Conservation (phyloP, 2,113 vertebrate species). For the Bos javanicus region DNA sequence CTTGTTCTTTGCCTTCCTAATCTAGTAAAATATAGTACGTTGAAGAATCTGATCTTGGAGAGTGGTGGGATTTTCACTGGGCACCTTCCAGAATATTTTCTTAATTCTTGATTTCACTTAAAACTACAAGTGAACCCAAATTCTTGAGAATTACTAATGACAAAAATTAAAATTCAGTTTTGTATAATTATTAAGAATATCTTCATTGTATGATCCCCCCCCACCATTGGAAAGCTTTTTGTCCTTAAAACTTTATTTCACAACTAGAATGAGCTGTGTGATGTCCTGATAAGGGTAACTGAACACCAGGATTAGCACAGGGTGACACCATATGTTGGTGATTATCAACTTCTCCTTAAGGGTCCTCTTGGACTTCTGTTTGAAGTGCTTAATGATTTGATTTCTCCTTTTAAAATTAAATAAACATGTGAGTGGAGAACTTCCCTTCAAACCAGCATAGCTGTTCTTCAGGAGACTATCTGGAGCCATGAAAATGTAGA, state of each 20-base stretch:
- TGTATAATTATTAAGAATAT: background rate
- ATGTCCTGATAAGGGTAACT: background rate
- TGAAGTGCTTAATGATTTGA: slow-evolving; percentile 33
- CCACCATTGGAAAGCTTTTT: background rate
- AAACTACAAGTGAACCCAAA: background rate
- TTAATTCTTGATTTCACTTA: slow-evolving; percentile 24
- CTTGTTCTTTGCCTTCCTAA: background rate
- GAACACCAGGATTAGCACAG: background rate
- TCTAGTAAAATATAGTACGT: background rate
- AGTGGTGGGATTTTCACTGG: background rate
- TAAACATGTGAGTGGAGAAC: slow-evolving; percentile 17
- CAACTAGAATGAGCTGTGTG: background rate
- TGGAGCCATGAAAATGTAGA: background rate
- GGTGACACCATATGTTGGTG: slow-evolving; percentile 10
- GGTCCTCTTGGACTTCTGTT: background rate
- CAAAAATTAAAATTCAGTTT: background rate
- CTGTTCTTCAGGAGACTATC: slow-evolving; percentile 12
- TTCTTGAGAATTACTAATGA: background rate
- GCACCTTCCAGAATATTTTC: slow-evolving; percentile 2
- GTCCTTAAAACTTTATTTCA: background rate
- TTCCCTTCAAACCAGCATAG: background rate
- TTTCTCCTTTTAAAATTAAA: slow-evolving; percentile 23
- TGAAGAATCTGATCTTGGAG: background rate
- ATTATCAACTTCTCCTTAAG: background rate
- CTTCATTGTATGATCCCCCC: background rate